Base-by-base conservation (phyloP, 35 echinoderm and acorn worm genomes). In the Hemicentrotus pulcherrimus region DNA sequence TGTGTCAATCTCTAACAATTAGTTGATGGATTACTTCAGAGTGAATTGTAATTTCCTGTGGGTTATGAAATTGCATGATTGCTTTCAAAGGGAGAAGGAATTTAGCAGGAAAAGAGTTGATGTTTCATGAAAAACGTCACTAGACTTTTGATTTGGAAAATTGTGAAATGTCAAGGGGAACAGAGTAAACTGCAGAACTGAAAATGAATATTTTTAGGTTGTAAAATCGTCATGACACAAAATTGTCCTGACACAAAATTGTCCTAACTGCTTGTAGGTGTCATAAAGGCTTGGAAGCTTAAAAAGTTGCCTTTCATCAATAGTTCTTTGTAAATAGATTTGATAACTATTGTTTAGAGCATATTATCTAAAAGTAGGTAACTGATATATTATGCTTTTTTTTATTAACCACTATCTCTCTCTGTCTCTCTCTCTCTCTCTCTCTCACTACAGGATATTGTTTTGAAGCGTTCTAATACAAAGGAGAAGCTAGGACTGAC, bases 401-500 rank as follows among this genome's bases (percentile, higher is more conserved):
- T 10, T 96, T 91, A 24, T 94, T 35, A 19, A 18, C 32, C 22
- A 31, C 19, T 95, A 35, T 91, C 70, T 59, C 11, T 35, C 91
- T 94, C 71, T 86, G n/a, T 91, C 16, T 88, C 9, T 91, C 86
- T 86, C 70, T 59, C 11, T 35, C 91, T 94, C 71, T 86, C n/a
- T 91, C 16, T 88, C 9, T 91, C 86, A n/a, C 61, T 86, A 9
- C 91, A 99, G 98, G 98, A 99, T 95, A 94, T 99, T 65, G 92
- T 94, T 11, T 97, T 99, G 92, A 96, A 95, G 61, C 96, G 98
- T 31, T 89, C 59, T 47, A 97, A 96, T 92, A 95, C 47, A 16
- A 92, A 95, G 48, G 97, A 97, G 89, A 99, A 99, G 70, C 92
- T 99, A 0, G 98, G 98, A 31, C 92, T 99, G 86, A 99, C 98